Conservation (phyloP, 2,888 invertebrate species). For the Lathronympha strigana region DNA sequence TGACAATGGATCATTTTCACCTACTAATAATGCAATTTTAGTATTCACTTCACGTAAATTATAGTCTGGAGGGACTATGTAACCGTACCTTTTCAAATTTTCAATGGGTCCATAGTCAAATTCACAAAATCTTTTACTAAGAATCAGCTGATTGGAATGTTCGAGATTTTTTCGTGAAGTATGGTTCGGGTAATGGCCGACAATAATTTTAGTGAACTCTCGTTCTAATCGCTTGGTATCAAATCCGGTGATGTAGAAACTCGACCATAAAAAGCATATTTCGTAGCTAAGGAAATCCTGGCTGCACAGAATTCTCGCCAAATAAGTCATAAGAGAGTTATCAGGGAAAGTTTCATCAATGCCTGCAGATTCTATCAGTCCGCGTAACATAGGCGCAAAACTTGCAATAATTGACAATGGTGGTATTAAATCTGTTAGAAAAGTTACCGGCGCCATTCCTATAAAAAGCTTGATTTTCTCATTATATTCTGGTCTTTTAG, state of each 20-base stretch:
- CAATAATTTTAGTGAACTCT: conserved; percentile 47
- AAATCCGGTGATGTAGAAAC: conserved; percentile 20
- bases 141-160: conserved; percentile 56
- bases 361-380: conserved; percentile 14
- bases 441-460: conserved; percentile 39
- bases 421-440: conserved; percentile 46
- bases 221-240: conserved; percentile 51
- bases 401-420: conserved; percentile 27
- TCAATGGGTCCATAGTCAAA: conserved; percentile 57
- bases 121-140: conserved; percentile 50
- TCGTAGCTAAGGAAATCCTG: conserved; percentile 34
- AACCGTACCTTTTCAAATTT: conserved; percentile 54
- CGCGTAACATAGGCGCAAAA: conserved; percentile 29
- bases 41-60: conserved; percentile 56
- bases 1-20: conserved; percentile 81
- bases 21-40: conserved; percentile 67
- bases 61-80: conserved; percentile 54
- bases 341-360: conserved; percentile 44
- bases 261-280: conserved; percentile 24
- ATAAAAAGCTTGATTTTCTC: conserved; percentile 38
- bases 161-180: conserved; percentile 57
- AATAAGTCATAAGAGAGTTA: conserved; percentile 29
- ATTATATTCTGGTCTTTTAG: conserved; percentile 43
- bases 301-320: conserved; percentile 34
- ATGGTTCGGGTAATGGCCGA: conserved; percentile 57